Evolutionary conservation across 2,888 invertebrate genomes (phyloP).

Genomic region (Holacanthella duospinosa): DNA sequence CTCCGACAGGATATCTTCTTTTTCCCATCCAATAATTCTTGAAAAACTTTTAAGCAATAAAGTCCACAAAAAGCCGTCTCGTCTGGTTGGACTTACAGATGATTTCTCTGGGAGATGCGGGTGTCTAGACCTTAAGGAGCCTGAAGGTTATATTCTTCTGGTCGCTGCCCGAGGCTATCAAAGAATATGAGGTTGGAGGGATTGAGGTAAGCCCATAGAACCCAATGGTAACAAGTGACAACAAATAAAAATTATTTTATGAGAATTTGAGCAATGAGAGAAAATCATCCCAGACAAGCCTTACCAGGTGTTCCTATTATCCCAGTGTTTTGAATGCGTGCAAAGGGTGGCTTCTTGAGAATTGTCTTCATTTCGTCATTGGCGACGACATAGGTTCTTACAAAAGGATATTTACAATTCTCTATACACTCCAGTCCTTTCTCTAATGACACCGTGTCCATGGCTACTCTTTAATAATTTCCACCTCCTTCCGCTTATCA

Average conservation of each 20-base stretch:
- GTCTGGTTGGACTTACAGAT: not conserved
- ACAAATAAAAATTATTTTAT: not conserved
- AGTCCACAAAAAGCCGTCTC: not conserved
- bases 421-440: not conserved
- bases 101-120: not conserved
- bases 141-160: not conserved
- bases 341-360: not conserved
- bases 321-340: not conserved
- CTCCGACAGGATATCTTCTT: no score
- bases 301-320: not conserved
- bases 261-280: not conserved
- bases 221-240: not conserved
- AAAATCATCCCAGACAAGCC: no score
- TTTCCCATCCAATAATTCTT: not conserved
- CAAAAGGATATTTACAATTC: not conserved
- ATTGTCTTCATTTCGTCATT: not conserved
- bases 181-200: not conserved
- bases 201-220: not conserved
- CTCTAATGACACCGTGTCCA: not conserved
- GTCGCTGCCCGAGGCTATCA: not conserved
- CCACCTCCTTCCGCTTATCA: not conserved
- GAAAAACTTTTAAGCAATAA: not conserved
- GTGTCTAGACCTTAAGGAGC: not conserved
- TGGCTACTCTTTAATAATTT: not conserved
- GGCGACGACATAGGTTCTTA: not conserved